Conservation (phyloP, 2,113 vertebrate species). For the Forbesichthys agassizii region DNA sequence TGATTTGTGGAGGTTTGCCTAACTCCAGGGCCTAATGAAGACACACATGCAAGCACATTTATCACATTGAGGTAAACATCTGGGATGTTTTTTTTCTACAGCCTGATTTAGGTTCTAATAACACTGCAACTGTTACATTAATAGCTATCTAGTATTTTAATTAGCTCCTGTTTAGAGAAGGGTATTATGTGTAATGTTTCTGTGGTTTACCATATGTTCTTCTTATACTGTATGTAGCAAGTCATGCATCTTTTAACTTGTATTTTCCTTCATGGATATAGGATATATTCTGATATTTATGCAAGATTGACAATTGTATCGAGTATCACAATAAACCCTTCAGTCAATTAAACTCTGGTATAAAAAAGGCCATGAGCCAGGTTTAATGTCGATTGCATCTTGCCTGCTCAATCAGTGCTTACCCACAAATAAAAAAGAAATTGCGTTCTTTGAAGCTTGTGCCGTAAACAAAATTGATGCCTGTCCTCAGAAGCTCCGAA, state of each 20-base stretch:
- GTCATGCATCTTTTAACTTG: not conserved
- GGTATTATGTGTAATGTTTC: too few species aligned
- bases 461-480: too few species aligned
- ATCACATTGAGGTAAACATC: slow-evolving; percentile 57
- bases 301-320: slow-evolving; percentile 31
- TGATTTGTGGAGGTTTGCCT: slow-evolving; percentile 85
- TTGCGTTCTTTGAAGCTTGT: too few species aligned
- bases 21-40: slow-evolving; percentile 86
- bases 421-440: slow-evolving; percentile 24
- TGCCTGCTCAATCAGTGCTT: slow-evolving; percentile 48
- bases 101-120: not conserved
- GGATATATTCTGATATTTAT: slow-evolving; percentile 31
- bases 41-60: slow-evolving; percentile 84
- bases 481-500: too few species aligned
- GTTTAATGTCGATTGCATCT: slow-evolving; percentile 44
- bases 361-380: not conserved
- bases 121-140: too few species aligned
- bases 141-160: too few species aligned
- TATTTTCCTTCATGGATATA: slow-evolving; percentile 12
- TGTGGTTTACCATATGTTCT: not conserved
- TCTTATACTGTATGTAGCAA: slow-evolving; percentile 5
- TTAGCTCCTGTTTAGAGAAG: too few species aligned
- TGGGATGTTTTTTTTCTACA: slow-evolving; percentile 27
- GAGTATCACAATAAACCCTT: slow-evolving; percentile 29
- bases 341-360: slow-evolving; percentile 18